Base-by-base conservation (phyloP, 2,888 invertebrate species). In the Ypsolopha scabrella region DNA sequence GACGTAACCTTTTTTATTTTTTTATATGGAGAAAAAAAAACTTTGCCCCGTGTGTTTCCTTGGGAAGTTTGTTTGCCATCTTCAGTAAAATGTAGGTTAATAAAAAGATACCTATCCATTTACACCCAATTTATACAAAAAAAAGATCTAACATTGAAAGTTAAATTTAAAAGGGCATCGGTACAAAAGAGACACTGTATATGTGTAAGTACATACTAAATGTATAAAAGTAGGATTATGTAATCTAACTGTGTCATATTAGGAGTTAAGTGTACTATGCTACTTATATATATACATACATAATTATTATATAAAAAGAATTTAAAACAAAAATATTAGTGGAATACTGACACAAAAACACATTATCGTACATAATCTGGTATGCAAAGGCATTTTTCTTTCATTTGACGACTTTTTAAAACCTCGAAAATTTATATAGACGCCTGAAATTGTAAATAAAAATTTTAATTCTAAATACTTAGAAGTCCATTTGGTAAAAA, bases 241-340 rank as follows among this genome's bases (percentile, higher is more conserved):
- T 80, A 82, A 79, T 74, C 72, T 82, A 83, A 85, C 80, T 86
- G 86, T 86, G 86, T 86, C 86, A 86, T 86, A 86, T 76, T 86
- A 86, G 85, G 57, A 52, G 55, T 55, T 86, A 86, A 86, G 83
- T 79, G 75, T 81, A 81, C 74, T 82, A 82, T 76, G 76, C 83
- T 85, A 83, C 81, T 82, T 85, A 83, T 80, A 70, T 81, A 80
- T 78, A 53, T 36, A 49, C 41, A 74, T 73, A 75, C 64, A 78
- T 70, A 75, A 79, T 76, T 72, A 73, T 72, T 74, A 80, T 80
- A 78, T 78, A 74, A 74, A 74, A 75, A 75, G 67, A 68, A 72
- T 79, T 75, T 72, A 79, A 72, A 57, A 58, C 64, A 67, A 67
- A 76, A 78, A 80, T 81, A 76, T 78, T 79, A 82, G 76, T 75